These are phyloP conservation scores for Masticophis lateralis DNA, from an alignment of 2,797 vertebrate species.

Conservation along the genomic window DNA sequence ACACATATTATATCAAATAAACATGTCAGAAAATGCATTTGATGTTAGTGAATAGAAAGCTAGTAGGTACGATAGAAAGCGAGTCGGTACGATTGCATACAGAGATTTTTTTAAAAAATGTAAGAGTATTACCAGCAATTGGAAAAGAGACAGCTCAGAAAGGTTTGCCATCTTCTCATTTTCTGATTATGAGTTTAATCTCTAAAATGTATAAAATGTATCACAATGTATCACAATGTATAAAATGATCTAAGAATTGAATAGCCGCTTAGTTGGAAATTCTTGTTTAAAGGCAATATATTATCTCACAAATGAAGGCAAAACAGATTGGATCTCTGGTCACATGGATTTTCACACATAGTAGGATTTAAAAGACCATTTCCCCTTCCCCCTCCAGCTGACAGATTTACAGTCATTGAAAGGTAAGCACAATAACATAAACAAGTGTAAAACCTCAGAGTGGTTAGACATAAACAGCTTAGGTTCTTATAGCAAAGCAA, in stretches of 20 bases:
- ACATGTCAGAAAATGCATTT: conserved; percentile 40
- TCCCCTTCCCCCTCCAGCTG: not conserved
- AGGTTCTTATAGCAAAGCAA: not conserved
- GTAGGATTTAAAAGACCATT: not conserved
- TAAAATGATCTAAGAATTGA: not conserved
- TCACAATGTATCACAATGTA: too few relatives aligned
- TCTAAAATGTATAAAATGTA: not conserved
- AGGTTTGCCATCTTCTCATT: not conserved
- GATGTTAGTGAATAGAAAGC: conserved; percentile 2
- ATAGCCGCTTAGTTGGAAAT: not conserved
- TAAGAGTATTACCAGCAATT: not conserved
- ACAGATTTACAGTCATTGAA: conserved; percentile 8
- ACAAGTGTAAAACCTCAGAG: not conserved
- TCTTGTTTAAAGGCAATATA: not conserved
- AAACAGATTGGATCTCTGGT: not conserved
- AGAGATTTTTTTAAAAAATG: not conserved
- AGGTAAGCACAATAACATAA: conserved; percentile 28
- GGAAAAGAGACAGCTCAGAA: not conserved
- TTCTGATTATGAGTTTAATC: not conserved
- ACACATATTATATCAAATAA: conserved; percentile 57
- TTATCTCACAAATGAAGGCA: not conserved
- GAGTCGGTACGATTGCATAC: not conserved
- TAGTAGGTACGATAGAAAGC: not conserved
- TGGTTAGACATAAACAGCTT: conserved; percentile 11
- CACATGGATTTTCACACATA: not conserved